Percentiles rank a stretch among this genome's conserved stretches.
These are phyloP conservation scores for Formicarius rufipectus DNA, from an alignment of 2,113 vertebrate species.

Conservation along the genomic window DNA sequence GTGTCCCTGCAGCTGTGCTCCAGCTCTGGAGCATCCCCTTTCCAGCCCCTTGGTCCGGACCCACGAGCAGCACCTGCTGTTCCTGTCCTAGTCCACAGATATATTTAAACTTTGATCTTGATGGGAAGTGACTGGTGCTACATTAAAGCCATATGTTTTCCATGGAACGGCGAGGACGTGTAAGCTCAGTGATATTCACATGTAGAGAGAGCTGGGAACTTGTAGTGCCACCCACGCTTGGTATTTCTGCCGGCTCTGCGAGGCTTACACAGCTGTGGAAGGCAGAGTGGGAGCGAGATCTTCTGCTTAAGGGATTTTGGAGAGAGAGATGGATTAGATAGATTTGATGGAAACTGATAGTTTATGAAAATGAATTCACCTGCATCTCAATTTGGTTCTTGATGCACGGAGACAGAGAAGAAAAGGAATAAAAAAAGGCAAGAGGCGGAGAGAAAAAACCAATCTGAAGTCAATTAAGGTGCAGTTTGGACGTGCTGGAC, in stretches of 20 bases:
- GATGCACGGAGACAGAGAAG: not conserved
- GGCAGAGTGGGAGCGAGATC: conserved; percentile 27
- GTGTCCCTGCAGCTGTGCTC: not conserved
- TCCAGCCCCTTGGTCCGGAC: fast-evolving
- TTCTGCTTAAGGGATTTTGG: conserved; percentile 55
- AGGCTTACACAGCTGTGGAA: conserved; percentile 17
- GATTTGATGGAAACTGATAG: conserved; percentile 46
- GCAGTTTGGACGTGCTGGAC: not conserved
- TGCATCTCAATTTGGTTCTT: conserved; percentile 45
- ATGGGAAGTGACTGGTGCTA: conserved; percentile 51
- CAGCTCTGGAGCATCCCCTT: not conserved
- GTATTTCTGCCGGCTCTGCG: conserved; percentile 57
- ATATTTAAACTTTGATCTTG: conserved; percentile 59
- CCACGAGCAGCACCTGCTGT: conserved; percentile 12
- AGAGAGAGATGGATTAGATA: conserved; percentile 54
- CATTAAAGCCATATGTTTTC: conserved; percentile 59
- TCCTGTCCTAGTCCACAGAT: not conserved
- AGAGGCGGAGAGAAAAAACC: not conserved
- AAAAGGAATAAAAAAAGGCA: not conserved
- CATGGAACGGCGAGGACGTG: conserved; percentile 35
- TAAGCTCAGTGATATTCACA: conserved; percentile 64
- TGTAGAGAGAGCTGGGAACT: conserved; percentile 56
- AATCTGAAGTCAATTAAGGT: conserved; percentile 6
- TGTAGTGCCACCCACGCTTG: conserved; percentile 58
- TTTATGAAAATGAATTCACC: conserved; percentile 58